These are phyloP conservation scores for Sebastes trivittatus DNA, from an alignment of 2,797 vertebrate species.

Conservation along the genomic window DNA sequence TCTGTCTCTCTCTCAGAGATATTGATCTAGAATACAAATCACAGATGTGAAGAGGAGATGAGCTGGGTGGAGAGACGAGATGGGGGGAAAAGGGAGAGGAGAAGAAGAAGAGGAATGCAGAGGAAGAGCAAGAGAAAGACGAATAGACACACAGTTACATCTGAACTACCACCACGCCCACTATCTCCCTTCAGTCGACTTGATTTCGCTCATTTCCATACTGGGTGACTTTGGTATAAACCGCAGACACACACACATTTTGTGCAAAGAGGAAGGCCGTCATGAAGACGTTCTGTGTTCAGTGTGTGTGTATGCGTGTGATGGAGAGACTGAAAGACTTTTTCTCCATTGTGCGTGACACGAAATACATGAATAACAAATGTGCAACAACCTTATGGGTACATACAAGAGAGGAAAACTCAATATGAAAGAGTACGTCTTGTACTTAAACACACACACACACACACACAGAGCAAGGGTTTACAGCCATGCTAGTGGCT, in stretches of 20 bases:
- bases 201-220: conserved; percentile 52
- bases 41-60: conserved; percentile 42
- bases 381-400: neutral
- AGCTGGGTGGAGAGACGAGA: conserved; percentile 17
- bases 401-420: neutral
- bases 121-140: neutral
- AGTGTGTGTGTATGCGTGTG: neutral
- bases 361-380: neutral
- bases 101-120: neutral
- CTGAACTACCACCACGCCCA: conserved; percentile 29
- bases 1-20: conserved; percentile 35
- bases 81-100: neutral
- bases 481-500: neutral
- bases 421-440: neutral
- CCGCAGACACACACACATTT: conserved; percentile 26
- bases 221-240: conserved; percentile 64
- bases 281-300: conserved; percentile 30
- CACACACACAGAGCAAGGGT: neutral
- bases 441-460: neutral
- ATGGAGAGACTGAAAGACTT: neutral
- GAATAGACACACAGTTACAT: conserved; percentile 33
- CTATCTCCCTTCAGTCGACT: neutral
- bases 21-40: conserved; percentile 75
- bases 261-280: conserved; percentile 14
- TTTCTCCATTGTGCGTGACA: neutral